A percentile compares a stretch with the other conserved stretches of the same genome.
These are phyloP conservation scores for Corythaeola cristata DNA, from an alignment of 2,113 vertebrate genomes.

Conservation along the genomic window DNA sequence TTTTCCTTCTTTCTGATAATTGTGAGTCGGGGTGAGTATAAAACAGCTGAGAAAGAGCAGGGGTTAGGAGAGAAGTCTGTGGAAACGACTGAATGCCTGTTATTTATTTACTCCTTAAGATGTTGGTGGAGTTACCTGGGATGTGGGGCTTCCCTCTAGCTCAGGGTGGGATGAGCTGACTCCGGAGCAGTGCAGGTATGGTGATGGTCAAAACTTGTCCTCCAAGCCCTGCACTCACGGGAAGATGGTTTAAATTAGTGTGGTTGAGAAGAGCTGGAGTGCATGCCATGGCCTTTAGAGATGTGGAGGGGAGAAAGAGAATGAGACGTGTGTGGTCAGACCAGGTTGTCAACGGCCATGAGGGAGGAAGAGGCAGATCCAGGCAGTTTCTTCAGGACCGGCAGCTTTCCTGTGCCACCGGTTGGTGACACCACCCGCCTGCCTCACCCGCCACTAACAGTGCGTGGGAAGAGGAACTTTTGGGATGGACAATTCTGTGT, in stretches of 20 bases:
- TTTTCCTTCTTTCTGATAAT: background rate
- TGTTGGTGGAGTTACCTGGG: background rate
- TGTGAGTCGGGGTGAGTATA: background rate
- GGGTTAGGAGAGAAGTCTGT: background rate
- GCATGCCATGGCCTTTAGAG: background rate
- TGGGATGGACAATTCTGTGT: background rate
- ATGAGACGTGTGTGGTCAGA: background rate
- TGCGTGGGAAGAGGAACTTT: background rate
- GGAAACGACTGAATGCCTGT: fast-evolving
- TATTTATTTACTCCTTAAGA: background rate
- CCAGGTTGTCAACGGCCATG: fast-evolving
- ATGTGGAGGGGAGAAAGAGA: background rate
- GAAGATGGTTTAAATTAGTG: background rate
- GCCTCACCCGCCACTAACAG: background rate
- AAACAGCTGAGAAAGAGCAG: background rate
- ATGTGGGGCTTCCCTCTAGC: background rate
- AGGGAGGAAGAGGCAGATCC: background rate
- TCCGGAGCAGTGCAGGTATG: background rate
- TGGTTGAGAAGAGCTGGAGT: background rate
- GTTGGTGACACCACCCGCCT: background rate
- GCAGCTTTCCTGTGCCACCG: background rate
- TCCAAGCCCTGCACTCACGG: fast-evolving
- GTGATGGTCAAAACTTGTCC: background rate
- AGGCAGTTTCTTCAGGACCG: background rate
- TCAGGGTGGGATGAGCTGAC: background rate